Base-by-base conservation (phyloP, 2,888 invertebrate species). In the Rotaria magnacalcarata region DNA sequence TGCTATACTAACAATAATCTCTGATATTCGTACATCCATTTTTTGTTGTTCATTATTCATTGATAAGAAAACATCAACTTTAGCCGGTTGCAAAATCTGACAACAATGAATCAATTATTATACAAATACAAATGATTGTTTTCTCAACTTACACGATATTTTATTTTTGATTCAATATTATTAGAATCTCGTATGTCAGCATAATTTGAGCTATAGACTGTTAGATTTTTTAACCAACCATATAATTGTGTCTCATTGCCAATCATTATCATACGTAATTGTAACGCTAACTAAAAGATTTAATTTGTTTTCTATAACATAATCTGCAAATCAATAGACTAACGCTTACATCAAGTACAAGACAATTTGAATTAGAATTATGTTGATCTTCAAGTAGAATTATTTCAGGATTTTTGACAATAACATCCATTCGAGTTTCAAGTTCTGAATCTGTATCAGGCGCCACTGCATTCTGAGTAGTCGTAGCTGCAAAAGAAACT, bases 361-460 rank as follows among this genome's bases (percentile, higher is more conserved):
- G 93, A 1, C 96, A 96, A 89, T 95, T 95, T 14, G 96, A 86
- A 16, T 84, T 93, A 67, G 94, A 93, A 88, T 90, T 90, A 88
- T 89, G 90, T 89, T 96, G 93, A 88, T 94, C 94, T 91, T 97
- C 96, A 4, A 97, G 95, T 41, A 97, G 92, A 86, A 96, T 94
- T 87, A 99, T 95, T 90, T 98, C 97, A 43, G 91, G 91, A 75
- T 96, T 94, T 89, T 96, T 95, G 8, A 96, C 92, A 89, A 94
- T 94, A 52, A 96, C 91, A 90, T 94, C 94, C 50, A 95, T 91
- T 0, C 94, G 92, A 93, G 93, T 85, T 58, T 87, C 86, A 34
- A 50, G 21, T 27, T 54, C 85, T 21, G 80, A 16, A 5, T 74
- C 52, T 7, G 88, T 88, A 56, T 88, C 88, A 5, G 86, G 87